Evolutionary conservation across 2,888 invertebrate species (phyloP).

Genomic region (Oligia fasciuncula): DNA sequence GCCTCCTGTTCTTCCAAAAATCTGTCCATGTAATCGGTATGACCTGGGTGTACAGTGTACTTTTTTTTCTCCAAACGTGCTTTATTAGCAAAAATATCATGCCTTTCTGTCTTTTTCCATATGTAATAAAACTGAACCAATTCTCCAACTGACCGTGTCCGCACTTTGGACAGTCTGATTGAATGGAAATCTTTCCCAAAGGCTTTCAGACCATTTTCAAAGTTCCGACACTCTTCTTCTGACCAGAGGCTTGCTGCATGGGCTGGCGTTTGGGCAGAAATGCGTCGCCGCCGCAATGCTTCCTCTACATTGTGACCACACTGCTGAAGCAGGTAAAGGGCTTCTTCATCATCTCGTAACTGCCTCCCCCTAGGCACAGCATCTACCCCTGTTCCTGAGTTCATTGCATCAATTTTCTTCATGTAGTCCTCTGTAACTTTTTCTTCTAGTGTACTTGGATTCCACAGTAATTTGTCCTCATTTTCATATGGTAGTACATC

Average conservation of each 20-base stretch:
- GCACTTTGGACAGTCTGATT: constrained; percentile 98
- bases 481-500: constrained; percentile 98
- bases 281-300: constrained; percentile 94
- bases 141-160: constrained; percentile 98
- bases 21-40: constrained; percentile 98
- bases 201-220: constrained; percentile 97
- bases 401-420: constrained; percentile 90
- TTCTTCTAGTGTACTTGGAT: constrained; percentile 94
- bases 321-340: constrained; percentile 96
- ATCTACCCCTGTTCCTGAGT: constrained; percentile 82
- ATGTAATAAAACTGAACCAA: constrained; percentile 98
- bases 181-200: constrained; percentile 99
- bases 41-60: constrained; percentile 97
- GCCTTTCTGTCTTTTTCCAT: constrained; percentile 99
- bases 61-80: constrained; percentile 97
- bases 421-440: constrained; percentile 95
- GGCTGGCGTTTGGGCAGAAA: constrained; percentile 92
- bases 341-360: constrained; percentile 96
- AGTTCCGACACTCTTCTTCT: constrained; percentile 98
- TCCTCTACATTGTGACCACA: constrained; percentile 99
- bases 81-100: constrained; percentile 97
- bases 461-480: constrained; percentile 98
- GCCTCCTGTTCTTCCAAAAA: constrained; percentile 96
- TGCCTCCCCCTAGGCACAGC: constrained; percentile 93
- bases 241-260: constrained; percentile 97